Conservation (phyloP, 2,888 invertebrate species). For the Drosophila atripex region DNA sequence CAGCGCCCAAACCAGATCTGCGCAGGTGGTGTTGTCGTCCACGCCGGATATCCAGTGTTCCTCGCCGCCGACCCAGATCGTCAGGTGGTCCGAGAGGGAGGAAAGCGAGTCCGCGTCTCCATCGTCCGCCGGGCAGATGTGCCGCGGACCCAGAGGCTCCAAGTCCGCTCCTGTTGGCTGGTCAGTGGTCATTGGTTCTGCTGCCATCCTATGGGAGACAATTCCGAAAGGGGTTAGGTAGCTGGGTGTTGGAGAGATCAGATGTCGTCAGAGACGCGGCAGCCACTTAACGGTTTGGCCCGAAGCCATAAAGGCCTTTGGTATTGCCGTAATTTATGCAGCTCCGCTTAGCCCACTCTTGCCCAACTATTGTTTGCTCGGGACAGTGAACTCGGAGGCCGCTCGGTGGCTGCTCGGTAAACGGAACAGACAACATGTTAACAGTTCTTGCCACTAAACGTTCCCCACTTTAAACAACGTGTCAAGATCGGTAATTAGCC, state of each 20-base stretch:
- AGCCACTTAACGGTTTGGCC: constrained; percentile 23
- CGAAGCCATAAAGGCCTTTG: constrained; percentile 9
- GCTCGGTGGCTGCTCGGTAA: constrained; percentile 2
- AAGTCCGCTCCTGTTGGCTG: constrained; percentile 2
- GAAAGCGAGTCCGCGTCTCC: constrained; percentile 12
- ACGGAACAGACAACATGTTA: constrained; percentile 9
- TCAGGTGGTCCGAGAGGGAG: constrained; percentile 86
- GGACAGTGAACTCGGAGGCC: constrained; percentile 4
- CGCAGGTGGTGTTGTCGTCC: constrained; percentile 90
- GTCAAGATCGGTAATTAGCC: constrained; percentile 27
- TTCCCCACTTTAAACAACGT: constrained; percentile 18
- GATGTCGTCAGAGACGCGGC: constrained; percentile 22
- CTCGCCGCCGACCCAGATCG: constrained; percentile 90
- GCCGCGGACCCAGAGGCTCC: background rate
- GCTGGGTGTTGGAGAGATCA: constrained; percentile 4
- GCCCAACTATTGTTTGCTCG: background rate
- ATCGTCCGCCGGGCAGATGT: background rate
- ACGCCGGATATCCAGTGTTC: constrained; percentile 93
- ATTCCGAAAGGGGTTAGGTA: background rate
- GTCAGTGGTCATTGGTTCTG: constrained; percentile 27
- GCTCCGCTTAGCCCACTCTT: background rate
- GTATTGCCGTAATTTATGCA: constrained; percentile 19
- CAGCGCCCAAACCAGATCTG: constrained; percentile 90
- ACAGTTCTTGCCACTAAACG: constrained; percentile 23
- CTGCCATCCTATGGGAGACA: constrained; percentile 18